Base-by-base conservation (phyloP, 64 coral and sea anemone genomes). In the Actinia equina region DNA sequence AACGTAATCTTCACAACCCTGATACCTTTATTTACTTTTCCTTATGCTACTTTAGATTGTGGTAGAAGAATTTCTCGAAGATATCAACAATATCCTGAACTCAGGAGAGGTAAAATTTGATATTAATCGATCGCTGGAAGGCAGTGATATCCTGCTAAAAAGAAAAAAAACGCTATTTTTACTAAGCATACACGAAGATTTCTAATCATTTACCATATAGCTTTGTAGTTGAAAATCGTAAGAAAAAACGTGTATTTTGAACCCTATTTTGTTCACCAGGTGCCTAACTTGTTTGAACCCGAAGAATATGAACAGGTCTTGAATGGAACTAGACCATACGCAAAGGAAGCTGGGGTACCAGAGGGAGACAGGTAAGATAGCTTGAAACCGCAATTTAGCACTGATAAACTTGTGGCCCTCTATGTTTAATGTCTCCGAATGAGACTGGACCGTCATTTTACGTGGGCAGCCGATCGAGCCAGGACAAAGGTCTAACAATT, bases 41-140 rank as follows among this genome's bases (percentile, higher is more conserved):
- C n/a, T 69, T 69, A 22, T 69, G 7, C 11, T 71, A 3, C 1
- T 41, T 14, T 58, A 99, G 97, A 99, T 99, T 63, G 97, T 99
- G 80, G 97, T 99, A 55, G 97, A 99, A 30, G 97, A 99, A 77
- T 99, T 99, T 52, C 89, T 99, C 17, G 97, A 99, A 88, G 97
- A 99, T 62, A 93, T 99, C 59, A 99, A 99, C 84, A 99, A 99
- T 79, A 99, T 99, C 67, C 79, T 99, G 43, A 99, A 99, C 59
- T 99, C 97, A 45, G 97, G 97, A 54, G 97, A 99, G 97, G 97
- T 99, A 91, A 79, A 58, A 17, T 37, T 0, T 25, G 1, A 9
- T 17, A 37, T 27, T 3, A 27, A 37, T 74, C 57, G 17, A 62
- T 44, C 12, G 74, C 25, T 37, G 30, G 30, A 37, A 37, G 30